phyloP scores from a whole-genome alignment of 2,797 vertebrate species.

The Trachops cirrhosus region DNA sequence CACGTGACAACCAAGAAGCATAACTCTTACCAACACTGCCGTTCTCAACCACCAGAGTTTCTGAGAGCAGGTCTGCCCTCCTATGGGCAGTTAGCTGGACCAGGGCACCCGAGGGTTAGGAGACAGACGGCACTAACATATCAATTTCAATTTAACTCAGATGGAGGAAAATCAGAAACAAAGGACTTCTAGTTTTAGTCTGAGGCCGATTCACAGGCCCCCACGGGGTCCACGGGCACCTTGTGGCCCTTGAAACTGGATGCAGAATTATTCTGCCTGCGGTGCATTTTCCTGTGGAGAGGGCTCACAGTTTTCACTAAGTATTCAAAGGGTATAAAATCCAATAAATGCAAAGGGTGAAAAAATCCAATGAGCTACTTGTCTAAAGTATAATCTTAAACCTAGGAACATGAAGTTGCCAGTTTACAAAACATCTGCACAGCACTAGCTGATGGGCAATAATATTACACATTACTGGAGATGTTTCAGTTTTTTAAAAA shows the following conservation, averaged over 20 bases:
- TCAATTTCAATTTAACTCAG: neutral
- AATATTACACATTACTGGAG: neutral
- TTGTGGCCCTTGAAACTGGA: neutral
- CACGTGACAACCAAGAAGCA: neutral
- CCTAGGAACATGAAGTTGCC: neutral
- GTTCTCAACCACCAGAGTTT: neutral
- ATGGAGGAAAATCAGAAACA: neutral
- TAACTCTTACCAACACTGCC: neutral
- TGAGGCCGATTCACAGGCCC: neutral
- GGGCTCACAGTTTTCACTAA: neutral
- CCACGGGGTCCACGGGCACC: neutral
- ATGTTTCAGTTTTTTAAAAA: neutral
- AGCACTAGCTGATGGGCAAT: neutral
- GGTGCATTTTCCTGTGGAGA: neutral
- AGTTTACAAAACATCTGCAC: neutral
- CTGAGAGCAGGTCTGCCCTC: neutral
- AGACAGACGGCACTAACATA: neutral
- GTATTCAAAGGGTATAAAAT: neutral
- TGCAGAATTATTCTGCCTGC: neutral
- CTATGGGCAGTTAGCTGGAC: neutral
- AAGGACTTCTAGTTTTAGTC: neutral
- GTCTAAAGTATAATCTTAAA: slow-evolving; percentile 33
- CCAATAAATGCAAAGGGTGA: neutral
- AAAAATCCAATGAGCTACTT: neutral
- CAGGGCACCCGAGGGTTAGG: neutral